These are phyloP conservation scores for Cantharis flavilabris DNA, from an alignment of 2,888 invertebrate genomes.

Conservation along the genomic window DNA sequence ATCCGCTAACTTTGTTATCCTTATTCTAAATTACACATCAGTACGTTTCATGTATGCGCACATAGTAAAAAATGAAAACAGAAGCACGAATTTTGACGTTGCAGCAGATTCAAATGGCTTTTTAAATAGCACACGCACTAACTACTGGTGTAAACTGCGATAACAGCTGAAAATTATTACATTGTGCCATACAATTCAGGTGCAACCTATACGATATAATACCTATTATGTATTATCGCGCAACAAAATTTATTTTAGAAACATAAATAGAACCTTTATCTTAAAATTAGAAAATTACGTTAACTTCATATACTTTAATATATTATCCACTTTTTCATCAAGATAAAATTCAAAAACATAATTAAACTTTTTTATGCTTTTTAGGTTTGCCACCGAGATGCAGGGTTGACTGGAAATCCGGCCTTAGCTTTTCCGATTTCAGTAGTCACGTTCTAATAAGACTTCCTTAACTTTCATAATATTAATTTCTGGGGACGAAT, in stretches of 20 bases:
- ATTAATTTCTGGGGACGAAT: background rate
- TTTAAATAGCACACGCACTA: constrained; percentile 13
- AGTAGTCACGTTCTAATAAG: background rate
- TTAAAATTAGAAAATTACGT: background rate
- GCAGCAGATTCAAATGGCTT: constrained; percentile 11
- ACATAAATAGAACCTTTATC: background rate
- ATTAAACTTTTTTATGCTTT: background rate
- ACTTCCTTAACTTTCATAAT: background rate
- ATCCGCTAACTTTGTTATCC: constrained; percentile 27
- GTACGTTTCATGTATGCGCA: constrained; percentile 23
- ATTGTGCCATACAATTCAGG: constrained; percentile 12
- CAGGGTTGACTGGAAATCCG: background rate
- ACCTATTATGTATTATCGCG: constrained; percentile 10
- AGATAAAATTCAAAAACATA: background rate
- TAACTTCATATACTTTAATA: background rate
- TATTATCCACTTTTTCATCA: background rate
- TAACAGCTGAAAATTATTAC: constrained; percentile 21
- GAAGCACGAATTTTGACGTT: constrained; percentile 13
- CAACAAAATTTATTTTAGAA: background rate
- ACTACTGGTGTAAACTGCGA: constrained; percentile 19
- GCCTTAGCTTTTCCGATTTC: background rate
- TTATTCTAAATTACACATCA: constrained; percentile 24
- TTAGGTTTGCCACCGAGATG: background rate
- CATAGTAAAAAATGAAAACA: constrained; percentile 9
- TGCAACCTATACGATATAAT: constrained; percentile 8